Percentiles rank a stretch among this genome's conserved stretches.
Conservation (phyloP, 2,113 vertebrate species). For the Ictalurus furcatus region DNA sequence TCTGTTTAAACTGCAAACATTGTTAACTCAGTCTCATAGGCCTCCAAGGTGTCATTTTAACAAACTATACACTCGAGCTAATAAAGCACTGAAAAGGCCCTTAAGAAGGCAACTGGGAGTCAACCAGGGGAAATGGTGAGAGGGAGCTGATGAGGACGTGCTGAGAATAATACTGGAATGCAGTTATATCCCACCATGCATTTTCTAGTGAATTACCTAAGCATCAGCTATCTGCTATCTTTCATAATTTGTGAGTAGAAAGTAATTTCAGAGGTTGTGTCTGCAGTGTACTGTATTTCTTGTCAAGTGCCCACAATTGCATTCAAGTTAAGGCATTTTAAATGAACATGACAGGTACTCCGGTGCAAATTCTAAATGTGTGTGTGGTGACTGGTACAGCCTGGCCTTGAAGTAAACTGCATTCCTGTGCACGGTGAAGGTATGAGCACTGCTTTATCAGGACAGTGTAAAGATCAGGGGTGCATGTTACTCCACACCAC, state of each 20-base stretch:
- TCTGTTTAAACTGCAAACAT: background rate
- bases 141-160: background rate
- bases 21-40: background rate
- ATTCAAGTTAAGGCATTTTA: background rate
- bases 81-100: background rate
- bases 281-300: background rate
- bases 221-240: background rate
- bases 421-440: slow-evolving; percentile 25
- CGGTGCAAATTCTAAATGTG: background rate
- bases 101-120: background rate
- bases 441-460: slow-evolving; percentile 12
- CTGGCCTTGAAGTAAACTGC: slow-evolving; percentile 14
- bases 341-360: background rate
- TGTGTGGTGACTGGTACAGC: slow-evolving; percentile 45
- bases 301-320: background rate
- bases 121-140: background rate
- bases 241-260: background rate
- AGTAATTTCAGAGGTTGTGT: background rate
- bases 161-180: background rate
- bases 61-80: background rate
- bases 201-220: background rate
- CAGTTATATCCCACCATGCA: background rate
- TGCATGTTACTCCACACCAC: slow-evolving; percentile 1
- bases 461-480: background rate
- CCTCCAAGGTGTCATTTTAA: background rate